Conservation (phyloP, 2,797 vertebrate genomes). For the Ispidina lecontei region DNA sequence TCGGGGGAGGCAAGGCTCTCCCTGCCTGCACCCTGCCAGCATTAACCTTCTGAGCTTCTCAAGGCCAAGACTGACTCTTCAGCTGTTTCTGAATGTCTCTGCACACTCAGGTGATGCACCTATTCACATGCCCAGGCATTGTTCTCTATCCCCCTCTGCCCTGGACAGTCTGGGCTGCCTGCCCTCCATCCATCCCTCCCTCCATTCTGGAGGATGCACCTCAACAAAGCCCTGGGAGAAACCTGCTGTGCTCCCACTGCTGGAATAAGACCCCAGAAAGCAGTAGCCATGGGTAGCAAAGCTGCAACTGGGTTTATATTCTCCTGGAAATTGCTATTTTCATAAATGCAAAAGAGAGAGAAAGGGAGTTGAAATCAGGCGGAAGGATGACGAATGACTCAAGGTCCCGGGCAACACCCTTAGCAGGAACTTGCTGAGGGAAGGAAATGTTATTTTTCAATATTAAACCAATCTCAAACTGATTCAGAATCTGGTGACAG, state of each 20-base stretch:
- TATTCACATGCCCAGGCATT: not conserved
- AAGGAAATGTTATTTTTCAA: slow-evolving; percentile 19
- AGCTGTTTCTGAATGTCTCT: not conserved
- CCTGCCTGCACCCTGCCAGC: not conserved
- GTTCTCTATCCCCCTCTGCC: not conserved
- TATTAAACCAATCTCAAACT: not conserved
- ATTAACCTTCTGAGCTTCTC: not conserved
- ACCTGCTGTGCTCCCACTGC: not conserved
- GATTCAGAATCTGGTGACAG: not conserved
- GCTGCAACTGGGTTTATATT: not conserved
- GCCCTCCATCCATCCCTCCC: too few species aligned
- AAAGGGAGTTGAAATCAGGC: not conserved
- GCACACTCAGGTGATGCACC: not conserved
- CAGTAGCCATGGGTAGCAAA: not conserved
- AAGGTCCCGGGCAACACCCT: not conserved
- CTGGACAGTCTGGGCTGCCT: not conserved
- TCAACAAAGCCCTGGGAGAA: not conserved
- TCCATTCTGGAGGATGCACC: not conserved
- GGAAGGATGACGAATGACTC: accelerated
- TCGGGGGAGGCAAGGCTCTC: not conserved
- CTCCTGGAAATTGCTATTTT: not conserved
- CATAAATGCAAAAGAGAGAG: not conserved
- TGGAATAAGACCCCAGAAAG: not conserved
- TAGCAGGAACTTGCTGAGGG: not conserved
- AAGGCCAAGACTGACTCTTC: not conserved